phyloP scores from a whole-genome alignment of 2,113 vertebrate genomes.

The Coryphaenoides rupestris region DNA sequence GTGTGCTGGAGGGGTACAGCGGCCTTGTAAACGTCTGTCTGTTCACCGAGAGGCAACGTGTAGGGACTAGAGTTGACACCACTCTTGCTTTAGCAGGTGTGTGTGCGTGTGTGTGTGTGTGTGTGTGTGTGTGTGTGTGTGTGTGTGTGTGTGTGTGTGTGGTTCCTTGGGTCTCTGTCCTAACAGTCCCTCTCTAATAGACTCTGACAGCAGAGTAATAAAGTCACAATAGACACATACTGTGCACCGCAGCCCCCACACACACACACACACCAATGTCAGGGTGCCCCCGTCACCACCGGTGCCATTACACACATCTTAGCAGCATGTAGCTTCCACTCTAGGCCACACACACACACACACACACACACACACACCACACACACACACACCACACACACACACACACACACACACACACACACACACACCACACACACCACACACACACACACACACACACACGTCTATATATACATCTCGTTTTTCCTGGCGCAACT shows the following conservation, averaged over 20 bases:
- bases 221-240: slow-evolving; percentile 19
- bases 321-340: too few species aligned
- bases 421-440: not conserved
- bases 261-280: not conserved
- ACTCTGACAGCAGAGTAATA: slow-evolving; percentile 60
- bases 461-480: too few species aligned
- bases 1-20: too few species aligned
- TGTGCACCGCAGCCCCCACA: slow-evolving; percentile 1
- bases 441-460: not conserved
- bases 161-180: slow-evolving; percentile 36
- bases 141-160: slow-evolving; percentile 36
- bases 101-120: slow-evolving; percentile 30
- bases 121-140: slow-evolving; percentile 17
- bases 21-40: too few species aligned
- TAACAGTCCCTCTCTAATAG: slow-evolving; percentile 70
- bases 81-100: not conserved
- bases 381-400: slow-evolving; percentile 3
- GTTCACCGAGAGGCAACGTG: too few species aligned
- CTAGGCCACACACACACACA: not conserved
- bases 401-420: not conserved
- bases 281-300: too few species aligned
- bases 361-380: not conserved
- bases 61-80: too few species aligned
- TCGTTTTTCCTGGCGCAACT: not conserved
- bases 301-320: not conserved